Conservation (phyloP, 2,113 vertebrate species). For the Smithornis capensis region DNA sequence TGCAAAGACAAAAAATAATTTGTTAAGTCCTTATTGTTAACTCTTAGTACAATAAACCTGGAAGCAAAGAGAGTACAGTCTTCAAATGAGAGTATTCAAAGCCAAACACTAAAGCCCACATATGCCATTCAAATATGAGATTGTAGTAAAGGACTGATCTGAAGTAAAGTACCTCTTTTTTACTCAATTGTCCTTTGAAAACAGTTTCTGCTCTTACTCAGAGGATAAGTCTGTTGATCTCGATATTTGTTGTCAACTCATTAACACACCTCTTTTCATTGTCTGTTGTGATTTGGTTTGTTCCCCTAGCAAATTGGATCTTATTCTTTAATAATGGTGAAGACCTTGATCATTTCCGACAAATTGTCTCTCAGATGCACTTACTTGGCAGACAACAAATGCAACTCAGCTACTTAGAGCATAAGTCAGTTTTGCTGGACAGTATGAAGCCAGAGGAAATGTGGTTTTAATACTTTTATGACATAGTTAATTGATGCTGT, state of each 20-base stretch:
- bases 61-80: neutral
- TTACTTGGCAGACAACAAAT: neutral
- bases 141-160: neutral
- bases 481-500: neutral
- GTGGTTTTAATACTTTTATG: neutral
- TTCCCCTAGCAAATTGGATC: neutral
- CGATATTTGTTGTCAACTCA: neutral
- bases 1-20: neutral
- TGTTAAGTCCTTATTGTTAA: neutral
- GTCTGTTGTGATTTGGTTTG: neutral
- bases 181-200: neutral
- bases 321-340: neutral
- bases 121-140: neutral
- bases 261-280: neutral
- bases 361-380: neutral
- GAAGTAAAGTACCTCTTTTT: neutral
- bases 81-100: neutral
- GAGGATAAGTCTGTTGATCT: neutral
- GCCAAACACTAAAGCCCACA: neutral
- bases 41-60: neutral
- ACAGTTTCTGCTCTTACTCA: neutral
- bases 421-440: constrained; percentile 3
- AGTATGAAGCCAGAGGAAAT: neutral
- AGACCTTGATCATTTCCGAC: neutral
- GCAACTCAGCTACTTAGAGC: neutral